Evolutionary conservation across 2,113 vertebrate genomes (phyloP).

Genomic region (Myrmecophaga tridactyla): DNA sequence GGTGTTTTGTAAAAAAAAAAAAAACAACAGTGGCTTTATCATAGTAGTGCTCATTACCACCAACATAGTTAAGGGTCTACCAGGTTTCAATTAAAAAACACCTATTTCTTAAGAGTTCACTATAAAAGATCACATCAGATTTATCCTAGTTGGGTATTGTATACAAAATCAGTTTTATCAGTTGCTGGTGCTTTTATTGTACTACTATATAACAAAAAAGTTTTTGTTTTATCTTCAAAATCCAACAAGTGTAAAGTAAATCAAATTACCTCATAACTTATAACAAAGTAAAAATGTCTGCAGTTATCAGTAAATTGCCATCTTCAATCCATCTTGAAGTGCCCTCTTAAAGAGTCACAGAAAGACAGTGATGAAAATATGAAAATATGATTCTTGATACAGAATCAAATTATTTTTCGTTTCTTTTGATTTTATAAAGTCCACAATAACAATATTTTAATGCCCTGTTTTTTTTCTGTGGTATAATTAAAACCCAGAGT

Average conservation of each 20-base stretch:
- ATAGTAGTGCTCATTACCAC: conserved; percentile 40
- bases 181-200: conserved; percentile 61
- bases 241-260: conserved; percentile 58
- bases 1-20: conserved; percentile 66
- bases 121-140: conserved; percentile 20
- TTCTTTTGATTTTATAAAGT: conserved; percentile 74
- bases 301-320: conserved; percentile 72
- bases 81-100: conserved; percentile 9
- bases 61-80: conserved; percentile 35
- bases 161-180: conserved; percentile 58
- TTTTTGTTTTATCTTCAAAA: conserved; percentile 52
- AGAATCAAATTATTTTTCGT: conserved; percentile 75
- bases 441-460: conserved; percentile 65
- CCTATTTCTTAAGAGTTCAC: conserved; percentile 41
- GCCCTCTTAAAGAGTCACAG: conserved; percentile 72
- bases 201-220: conserved; percentile 58
- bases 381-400: conserved; percentile 80
- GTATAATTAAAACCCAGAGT: conserved; percentile 79
- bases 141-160: conserved; percentile 39
- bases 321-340: conserved; percentile 67
- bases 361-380: conserved; percentile 67
- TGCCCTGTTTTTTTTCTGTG: conserved; percentile 63
- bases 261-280: conserved; percentile 71
- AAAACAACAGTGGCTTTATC: conserved; percentile 61
- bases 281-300: conserved; percentile 74